Percentiles rank a stretch among this genome's conserved stretches.
These are phyloP conservation scores for Lepidurus couesii DNA, from an alignment of 1,140 invertebrate species.

Conservation along the genomic window DNA sequence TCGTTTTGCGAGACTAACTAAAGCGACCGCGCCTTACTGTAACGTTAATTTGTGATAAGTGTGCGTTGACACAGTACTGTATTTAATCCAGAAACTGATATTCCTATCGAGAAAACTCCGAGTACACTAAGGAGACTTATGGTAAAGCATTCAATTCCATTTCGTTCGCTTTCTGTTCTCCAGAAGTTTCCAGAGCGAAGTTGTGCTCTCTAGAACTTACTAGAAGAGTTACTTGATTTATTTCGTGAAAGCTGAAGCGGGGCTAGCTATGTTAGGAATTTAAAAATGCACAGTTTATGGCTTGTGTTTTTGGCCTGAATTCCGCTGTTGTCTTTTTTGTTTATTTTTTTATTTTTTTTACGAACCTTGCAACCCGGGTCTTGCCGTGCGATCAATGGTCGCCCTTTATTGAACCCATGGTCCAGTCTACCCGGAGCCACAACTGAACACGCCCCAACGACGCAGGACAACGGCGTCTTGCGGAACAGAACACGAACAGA, in stretches of 20 bases:
- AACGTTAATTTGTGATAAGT: not conserved
- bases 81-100: not conserved
- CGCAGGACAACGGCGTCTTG: slow-evolving; percentile 10
- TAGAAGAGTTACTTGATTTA: not conserved
- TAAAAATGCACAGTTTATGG: not conserved
- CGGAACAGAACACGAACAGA: not conserved
- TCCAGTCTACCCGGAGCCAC: slow-evolving; percentile 20
- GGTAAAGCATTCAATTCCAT: no score
- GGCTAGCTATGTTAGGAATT: not conserved
- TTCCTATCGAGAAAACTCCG: no score
- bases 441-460: slow-evolving; percentile 6
- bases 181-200: no score
- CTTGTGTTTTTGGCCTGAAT: not conserved
- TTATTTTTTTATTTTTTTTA: not conserved
- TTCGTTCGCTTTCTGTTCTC: no score
- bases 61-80: not conserved
- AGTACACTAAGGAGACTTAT: no score
- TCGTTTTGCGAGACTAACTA: not conserved
- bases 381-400: slow-evolving; percentile 18
- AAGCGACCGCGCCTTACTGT: not conserved
- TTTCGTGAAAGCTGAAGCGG: not conserved
- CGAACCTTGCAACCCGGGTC: not conserved
- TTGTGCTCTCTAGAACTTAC: not conserved
- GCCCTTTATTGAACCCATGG: slow-evolving; percentile 18
- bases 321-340: not conserved